These are phyloP conservation scores for Seladonia tumulorum DNA, from an alignment of 2,888 invertebrate species.

Conservation along the genomic window DNA sequence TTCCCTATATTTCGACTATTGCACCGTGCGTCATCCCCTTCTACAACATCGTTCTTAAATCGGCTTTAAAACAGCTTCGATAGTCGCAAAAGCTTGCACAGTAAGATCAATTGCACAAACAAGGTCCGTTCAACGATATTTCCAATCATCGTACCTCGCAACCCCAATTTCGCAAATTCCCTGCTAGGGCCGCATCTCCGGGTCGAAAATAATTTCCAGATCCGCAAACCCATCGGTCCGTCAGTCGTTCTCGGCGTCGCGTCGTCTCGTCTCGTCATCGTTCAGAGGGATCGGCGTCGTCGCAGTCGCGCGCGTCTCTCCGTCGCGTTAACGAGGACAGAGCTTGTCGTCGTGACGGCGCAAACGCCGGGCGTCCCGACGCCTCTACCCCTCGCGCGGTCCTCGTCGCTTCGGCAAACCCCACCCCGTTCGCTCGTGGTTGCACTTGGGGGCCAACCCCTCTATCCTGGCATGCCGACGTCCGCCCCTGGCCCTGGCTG, in stretches of 20 bases:
- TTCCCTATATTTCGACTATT: too few species aligned
- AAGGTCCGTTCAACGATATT: neutral
- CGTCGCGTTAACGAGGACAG: constrained; percentile 17
- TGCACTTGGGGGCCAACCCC: constrained; percentile 71
- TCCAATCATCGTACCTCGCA: neutral
- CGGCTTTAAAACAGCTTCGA: neutral
- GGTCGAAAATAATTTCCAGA: neutral
- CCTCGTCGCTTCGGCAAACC: constrained; percentile 52
- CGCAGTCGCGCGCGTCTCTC: constrained; percentile 5
- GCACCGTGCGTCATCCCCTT: neutral
- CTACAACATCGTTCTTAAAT: neutral
- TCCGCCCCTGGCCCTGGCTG: constrained; percentile 74
- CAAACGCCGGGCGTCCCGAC: constrained; percentile 76
- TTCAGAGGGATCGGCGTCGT: neutral
- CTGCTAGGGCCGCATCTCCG: neutral
- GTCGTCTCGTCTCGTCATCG: neutral
- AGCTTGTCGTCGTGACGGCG: constrained; percentile 60
- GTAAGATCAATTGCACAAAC: neutral
- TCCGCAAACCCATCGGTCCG: neutral
- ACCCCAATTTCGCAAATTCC: neutral
- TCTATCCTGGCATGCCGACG: constrained; percentile 71
- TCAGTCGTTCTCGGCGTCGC: neutral
- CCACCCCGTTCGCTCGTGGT: constrained; percentile 64
- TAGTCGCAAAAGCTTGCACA: neutral
- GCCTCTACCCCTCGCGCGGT: constrained; percentile 62